A percentile compares a stretch with the other conserved stretches of the same genome.
phyloP scores from a whole-genome alignment of 2,113 vertebrate genomes.

The Toxostoma redivivum region DNA sequence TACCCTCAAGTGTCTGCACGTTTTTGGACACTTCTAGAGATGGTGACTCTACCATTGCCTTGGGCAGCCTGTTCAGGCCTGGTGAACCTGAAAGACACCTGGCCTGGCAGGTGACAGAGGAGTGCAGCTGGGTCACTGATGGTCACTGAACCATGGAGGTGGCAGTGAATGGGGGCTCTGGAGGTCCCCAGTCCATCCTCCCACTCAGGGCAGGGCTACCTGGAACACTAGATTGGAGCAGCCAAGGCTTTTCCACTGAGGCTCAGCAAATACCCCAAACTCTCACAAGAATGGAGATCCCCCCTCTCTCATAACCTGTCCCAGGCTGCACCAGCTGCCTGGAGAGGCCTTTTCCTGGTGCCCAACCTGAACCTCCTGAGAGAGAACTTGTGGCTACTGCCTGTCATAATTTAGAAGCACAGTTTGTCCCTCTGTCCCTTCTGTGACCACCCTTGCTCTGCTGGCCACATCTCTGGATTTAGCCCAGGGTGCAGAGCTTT shows the following conservation, averaged over 20 bases:
- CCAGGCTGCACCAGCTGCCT: background rate
- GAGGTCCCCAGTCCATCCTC: background rate
- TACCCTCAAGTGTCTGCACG: fast-evolving
- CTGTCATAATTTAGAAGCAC: background rate
- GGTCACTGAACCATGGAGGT: background rate
- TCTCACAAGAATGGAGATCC: background rate
- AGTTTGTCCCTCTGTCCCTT: background rate
- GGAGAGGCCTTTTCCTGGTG: background rate
- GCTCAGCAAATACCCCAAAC: background rate
- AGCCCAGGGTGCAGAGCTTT: background rate
- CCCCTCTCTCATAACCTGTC: background rate
- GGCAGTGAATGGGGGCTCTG: background rate
- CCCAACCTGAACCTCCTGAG: background rate
- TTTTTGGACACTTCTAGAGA: background rate
- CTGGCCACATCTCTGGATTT: background rate
- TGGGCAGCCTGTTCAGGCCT: background rate
- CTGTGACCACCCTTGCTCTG: background rate
- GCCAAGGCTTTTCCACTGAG: background rate
- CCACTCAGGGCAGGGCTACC: background rate
- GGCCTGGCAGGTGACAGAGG: background rate
- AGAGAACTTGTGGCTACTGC: background rate
- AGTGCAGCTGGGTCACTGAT: background rate
- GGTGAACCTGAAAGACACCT: background rate
- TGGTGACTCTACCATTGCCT: background rate
- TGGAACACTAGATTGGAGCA: background rate